Evolutionary conservation across 2,888 invertebrate species (phyloP), one percentile per base, ranked within the genome.

Genomic region (Xestia ashworthii): DNA sequence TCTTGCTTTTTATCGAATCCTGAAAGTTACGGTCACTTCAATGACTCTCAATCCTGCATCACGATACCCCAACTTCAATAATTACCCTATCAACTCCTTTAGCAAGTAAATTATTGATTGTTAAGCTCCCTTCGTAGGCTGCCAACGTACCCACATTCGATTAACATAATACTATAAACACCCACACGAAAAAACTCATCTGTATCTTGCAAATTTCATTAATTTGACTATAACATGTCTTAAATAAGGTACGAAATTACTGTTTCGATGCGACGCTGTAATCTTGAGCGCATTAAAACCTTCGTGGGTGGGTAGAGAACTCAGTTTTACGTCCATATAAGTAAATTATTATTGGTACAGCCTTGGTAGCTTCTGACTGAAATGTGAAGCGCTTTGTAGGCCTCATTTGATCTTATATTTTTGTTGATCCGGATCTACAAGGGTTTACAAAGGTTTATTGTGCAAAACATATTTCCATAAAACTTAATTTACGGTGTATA

Each of bases 301-400:
- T 85, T 88, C 88, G 90, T 92, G 91, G 89, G 92, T 88, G 91
- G 91, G 83, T 89, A 83, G 88, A 90, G 84, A 88, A 87, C 74
- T 81, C 76, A 76, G 78, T 82, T 87, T 87, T 81, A 79, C 74
- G 75, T 78, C 88, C 88, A 81, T 90, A 80, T 89, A 89, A 71
- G 89, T 87, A 84, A 87, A 85, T 86, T 88, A 90, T 87, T 85
- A 86, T 86, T 84, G 74, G 77, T 25, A 58, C 65, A 84, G 79
- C 89, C 87, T 90, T 90, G 88, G 84, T 76, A 62, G 74, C 55
- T 75, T 60, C 81, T 76, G 65, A 73, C 84, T 87, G 86, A 88
- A 86, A 87, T 85, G 86, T 85, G 81, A 86, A 82, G 73, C 75
- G 22, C 62, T 71, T 80, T 78, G 53, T 53, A 53, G 48, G 60